These are phyloP conservation scores for Drosophila emarginata DNA, from an alignment of 2,888 invertebrate species.

Conservation along the genomic window DNA sequence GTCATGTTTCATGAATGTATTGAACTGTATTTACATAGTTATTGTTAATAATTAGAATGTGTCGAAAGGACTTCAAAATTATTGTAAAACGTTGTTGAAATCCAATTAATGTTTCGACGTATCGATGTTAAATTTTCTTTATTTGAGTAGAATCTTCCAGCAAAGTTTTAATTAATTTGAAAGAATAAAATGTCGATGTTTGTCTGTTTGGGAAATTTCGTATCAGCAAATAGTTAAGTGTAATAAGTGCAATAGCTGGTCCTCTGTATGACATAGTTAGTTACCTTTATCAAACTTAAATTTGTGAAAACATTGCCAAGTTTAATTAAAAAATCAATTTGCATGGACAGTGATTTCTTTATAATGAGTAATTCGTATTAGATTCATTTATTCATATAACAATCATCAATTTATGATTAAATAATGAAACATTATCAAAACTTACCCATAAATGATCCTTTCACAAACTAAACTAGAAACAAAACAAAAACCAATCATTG, in stretches of 20 bases:
- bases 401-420: not conserved
- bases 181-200: not conserved
- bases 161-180: no score
- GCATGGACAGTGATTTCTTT: not conserved
- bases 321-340: not conserved
- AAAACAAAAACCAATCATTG: constrained; percentile 51
- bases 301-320: no score
- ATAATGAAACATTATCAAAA: constrained; percentile 15
- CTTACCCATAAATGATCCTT: constrained; percentile 28
- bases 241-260: no score
- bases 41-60: not conserved
- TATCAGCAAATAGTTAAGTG: no score
- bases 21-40: not conserved
- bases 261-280: no score
- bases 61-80: not conserved
- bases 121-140: not conserved
- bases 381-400: no score
- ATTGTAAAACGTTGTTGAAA: not conserved
- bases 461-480: constrained; percentile 32
- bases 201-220: not conserved
- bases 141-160: not conserved
- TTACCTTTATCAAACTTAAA: no score
- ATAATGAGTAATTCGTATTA: no score
- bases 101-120: not conserved
- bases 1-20: not conserved